phyloP scores from a whole-genome alignment of 2,888 invertebrate genomes.

The Monochamus alternatus region DNA sequence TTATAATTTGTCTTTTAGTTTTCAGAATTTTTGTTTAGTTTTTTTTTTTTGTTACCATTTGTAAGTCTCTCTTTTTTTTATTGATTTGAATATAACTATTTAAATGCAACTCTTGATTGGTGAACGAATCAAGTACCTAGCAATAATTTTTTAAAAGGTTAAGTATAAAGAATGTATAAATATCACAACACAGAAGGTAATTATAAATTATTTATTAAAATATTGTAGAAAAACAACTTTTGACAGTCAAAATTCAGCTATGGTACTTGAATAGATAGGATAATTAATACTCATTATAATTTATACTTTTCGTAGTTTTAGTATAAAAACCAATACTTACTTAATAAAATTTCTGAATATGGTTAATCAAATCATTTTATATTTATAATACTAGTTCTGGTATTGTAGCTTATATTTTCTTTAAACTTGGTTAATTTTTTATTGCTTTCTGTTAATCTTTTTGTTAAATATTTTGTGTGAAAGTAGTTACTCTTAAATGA shows the following conservation, averaged over 20 bases:
- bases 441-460: conserved; percentile 7
- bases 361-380: conserved; percentile 15
- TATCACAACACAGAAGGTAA: too few relatives aligned
- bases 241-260: too few relatives aligned
- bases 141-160: background rate
- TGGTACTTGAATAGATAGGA: too few relatives aligned
- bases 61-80: conserved; percentile 3
- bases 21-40: conserved; percentile 48
- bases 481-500: background rate
- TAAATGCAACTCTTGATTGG: too few relatives aligned
- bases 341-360: background rate
- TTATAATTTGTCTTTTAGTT: conserved; percentile 49
- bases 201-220: too few relatives aligned
- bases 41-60: conserved; percentile 40
- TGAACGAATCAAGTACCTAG: too few relatives aligned
- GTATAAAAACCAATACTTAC: background rate
- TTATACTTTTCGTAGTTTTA: background rate
- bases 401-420: conserved; percentile 21
- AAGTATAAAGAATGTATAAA: too few relatives aligned
- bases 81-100: conserved; percentile 20
- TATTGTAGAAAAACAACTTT: too few relatives aligned
- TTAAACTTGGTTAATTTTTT: conserved; percentile 11
- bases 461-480: background rate
- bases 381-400: background rate
- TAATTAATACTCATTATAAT: background rate